phyloP scores from a whole-genome alignment of 2,888 invertebrate species.

The Diogma glabrata region DNA sequence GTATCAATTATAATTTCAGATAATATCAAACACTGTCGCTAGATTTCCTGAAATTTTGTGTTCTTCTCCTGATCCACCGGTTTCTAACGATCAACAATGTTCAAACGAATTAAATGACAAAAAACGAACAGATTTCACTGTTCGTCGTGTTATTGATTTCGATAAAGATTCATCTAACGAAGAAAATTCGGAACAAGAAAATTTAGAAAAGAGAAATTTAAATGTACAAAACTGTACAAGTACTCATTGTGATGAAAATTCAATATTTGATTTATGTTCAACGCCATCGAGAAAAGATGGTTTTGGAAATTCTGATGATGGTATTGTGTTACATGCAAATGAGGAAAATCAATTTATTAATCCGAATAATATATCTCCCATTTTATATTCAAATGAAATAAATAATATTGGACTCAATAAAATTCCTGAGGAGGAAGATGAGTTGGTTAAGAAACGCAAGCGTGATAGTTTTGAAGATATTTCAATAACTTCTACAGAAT shows the following conservation, averaged over 20 bases:
- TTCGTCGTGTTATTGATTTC: slow-evolving; percentile 1
- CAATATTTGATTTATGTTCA: background rate
- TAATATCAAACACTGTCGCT: slow-evolving; percentile 37
- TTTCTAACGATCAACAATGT: slow-evolving; percentile 16
- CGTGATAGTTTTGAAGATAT: slow-evolving; percentile 33
- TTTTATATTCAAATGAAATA: slow-evolving; percentile 20
- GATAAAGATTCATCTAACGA: slow-evolving; percentile 13
- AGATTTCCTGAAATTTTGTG: slow-evolving; percentile 31
- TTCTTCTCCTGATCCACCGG: slow-evolving; percentile 19
- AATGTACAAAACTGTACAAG: no score
- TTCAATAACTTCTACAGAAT: slow-evolving; percentile 33
- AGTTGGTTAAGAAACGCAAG: slow-evolving; percentile 29
- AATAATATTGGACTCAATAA: slow-evolving; percentile 17
- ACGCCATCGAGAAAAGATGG: background rate
- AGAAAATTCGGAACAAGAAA: slow-evolving; percentile 17
- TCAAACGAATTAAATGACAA: slow-evolving; percentile 11
- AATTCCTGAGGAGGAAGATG: slow-evolving; percentile 35
- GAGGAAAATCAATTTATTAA: slow-evolving; percentile 24
- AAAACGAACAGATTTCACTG: background rate
- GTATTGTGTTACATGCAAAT: slow-evolving; percentile 19
- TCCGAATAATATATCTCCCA: slow-evolving; percentile 30
- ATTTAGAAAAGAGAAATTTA: background rate
- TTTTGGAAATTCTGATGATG: slow-evolving; percentile 15
- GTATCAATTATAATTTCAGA: slow-evolving; percentile 26
- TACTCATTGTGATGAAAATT: background rate